Percentiles rank a stretch among this genome's conserved stretches.
phyloP scores from a whole-genome alignment of 2,888 invertebrate genomes.

The Chymomyza amoena region DNA sequence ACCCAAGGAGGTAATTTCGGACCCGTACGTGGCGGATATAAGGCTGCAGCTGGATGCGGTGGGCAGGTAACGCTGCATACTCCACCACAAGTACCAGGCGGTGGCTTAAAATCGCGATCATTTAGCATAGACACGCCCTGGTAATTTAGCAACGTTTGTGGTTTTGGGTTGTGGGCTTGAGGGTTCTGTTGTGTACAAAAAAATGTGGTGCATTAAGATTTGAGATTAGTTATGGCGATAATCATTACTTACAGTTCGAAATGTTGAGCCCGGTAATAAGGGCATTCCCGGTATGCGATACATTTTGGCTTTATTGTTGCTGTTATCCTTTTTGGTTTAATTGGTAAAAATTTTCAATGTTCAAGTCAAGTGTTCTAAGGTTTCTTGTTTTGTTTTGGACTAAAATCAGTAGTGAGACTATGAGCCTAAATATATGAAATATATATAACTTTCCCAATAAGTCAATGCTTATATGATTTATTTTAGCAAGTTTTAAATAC shows the following conservation, averaged over 20 bases:
- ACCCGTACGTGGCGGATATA: conserved; percentile 88
- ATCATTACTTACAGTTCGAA: conserved; percentile 82
- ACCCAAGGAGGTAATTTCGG: conserved; percentile 91
- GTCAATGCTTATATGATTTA: no score
- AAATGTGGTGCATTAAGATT: neutral
- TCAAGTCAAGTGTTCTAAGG: no score
- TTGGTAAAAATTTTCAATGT: no score
- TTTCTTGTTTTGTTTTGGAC: no score
- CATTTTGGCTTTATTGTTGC: conserved; percentile 69
- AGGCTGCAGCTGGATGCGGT: conserved; percentile 79
- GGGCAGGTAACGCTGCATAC: conserved; percentile 75
- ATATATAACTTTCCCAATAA: no score
- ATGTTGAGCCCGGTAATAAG: conserved; percentile 86
- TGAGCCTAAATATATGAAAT: no score
- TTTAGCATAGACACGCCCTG: conserved; percentile 82
- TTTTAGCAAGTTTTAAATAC: no score
- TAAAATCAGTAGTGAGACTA: no score
- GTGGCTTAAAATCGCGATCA: conserved; percentile 82
- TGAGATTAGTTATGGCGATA: neutral
- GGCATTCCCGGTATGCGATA: conserved; percentile 85
- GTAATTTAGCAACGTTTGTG: conserved; percentile 82
- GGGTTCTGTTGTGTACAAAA: conserved; percentile 28
- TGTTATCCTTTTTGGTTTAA: conserved; percentile 19
- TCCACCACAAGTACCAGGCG: conserved; percentile 80
- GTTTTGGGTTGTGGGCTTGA: conserved; percentile 78